Evolutionary conservation across 2,113 vertebrate species (phyloP).

Genomic region (Melanotaenia duboulayi): DNA sequence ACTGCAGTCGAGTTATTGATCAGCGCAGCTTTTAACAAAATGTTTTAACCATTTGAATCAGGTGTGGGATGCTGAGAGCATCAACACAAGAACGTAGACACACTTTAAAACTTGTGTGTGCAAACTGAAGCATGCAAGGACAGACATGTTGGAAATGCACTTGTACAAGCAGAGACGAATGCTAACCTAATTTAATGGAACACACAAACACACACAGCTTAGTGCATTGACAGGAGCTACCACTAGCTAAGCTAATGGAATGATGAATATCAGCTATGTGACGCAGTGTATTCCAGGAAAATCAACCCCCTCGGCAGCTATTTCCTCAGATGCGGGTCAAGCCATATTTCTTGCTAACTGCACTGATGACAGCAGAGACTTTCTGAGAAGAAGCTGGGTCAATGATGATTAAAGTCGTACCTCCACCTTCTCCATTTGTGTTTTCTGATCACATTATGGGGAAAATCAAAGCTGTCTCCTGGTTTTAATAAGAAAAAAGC

Average conservation of each 20-base stretch:
- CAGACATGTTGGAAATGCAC: constrained; percentile 13
- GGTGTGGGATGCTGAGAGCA: neutral
- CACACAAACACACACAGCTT: constrained; percentile 16
- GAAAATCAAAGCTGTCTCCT: constrained; percentile 11
- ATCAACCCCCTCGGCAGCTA: constrained; percentile 43
- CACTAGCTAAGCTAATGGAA: constrained; percentile 58
- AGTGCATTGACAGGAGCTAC: constrained; percentile 29
- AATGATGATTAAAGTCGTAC: constrained; percentile 47
- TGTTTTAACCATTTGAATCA: constrained; percentile 54
- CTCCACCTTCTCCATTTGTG: constrained; percentile 10
- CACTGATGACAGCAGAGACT: constrained; percentile 46
- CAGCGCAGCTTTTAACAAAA: constrained; percentile 68
- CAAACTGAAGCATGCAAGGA: constrained; percentile 4
- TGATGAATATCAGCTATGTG: constrained; percentile 56
- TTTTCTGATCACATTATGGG: constrained; percentile 17
- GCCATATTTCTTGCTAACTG: constrained; percentile 61
- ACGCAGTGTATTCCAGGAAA: constrained; percentile 67
- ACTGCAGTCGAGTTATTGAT: constrained; percentile 59
- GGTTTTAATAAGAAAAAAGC: neutral
- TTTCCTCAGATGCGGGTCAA: constrained; percentile 36
- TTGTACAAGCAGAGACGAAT: constrained; percentile 1
- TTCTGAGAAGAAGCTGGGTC: constrained; percentile 56
- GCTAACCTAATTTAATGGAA: constrained; percentile 46
- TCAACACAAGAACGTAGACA: neutral
- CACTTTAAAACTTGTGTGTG: too few relatives aligned